Evolutionary conservation across 2,888 invertebrate genomes (phyloP).

Genomic region (Drosophila limbata): DNA sequence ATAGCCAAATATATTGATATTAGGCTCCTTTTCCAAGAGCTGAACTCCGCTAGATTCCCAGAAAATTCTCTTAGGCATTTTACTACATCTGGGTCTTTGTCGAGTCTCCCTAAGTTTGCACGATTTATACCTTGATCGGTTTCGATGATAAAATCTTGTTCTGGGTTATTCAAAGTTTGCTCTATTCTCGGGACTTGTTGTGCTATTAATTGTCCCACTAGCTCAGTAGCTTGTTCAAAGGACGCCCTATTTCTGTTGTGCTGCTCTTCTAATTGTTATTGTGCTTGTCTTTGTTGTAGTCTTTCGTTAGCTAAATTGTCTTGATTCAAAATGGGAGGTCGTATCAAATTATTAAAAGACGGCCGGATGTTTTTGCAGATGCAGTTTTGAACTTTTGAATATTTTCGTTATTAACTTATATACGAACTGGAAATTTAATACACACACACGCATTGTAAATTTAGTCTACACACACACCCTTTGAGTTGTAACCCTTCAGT

Average conservation of each 20-base stretch:
- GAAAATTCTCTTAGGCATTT: conserved; percentile 1
- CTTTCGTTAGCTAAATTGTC: no score
- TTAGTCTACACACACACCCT: no score
- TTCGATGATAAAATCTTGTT: not conserved
- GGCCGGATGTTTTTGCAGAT: no score
- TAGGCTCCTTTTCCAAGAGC: conserved; percentile 6
- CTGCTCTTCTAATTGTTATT: not conserved
- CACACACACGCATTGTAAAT: no score
- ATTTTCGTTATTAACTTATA: no score
- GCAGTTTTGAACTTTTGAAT: no score
- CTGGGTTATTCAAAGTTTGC: not conserved
- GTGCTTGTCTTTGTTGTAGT: not conserved
- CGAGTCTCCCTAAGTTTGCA: not conserved
- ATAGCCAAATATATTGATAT: not conserved
- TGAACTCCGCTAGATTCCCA: not conserved
- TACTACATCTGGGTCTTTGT: not conserved
- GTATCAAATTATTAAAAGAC: no score
- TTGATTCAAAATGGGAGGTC: no score
- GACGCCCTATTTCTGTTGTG: not conserved
- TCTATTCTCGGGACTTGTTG: not conserved
- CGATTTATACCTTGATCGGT: not conserved
- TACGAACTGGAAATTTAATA: no score
- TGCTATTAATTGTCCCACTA: not conserved
- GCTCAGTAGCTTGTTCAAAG: not conserved
- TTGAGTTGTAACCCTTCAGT: no score